Percentiles rank a stretch among this genome's conserved stretches.
phyloP scores from a whole-genome alignment of 2,113 vertebrate species.

The Myotis lucifugus region DNA sequence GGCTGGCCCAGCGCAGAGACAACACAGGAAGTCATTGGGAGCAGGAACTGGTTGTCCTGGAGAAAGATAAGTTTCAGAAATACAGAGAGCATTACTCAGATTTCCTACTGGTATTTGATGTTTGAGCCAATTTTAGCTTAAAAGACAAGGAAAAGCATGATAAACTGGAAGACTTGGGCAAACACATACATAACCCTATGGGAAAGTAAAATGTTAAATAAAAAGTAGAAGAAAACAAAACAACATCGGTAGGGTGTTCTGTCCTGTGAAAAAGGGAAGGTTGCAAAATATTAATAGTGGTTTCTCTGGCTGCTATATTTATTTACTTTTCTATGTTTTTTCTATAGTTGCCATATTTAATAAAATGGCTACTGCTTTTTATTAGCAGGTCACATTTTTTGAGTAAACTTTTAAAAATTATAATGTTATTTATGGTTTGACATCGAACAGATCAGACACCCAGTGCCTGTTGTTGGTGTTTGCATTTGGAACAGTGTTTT shows the following conservation, averaged over 20 bases:
- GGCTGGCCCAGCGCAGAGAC: background rate
- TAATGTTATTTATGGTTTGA: background rate
- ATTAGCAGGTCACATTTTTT: background rate
- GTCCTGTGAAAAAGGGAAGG: background rate
- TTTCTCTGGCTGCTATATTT: background rate
- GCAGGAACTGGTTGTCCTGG: background rate
- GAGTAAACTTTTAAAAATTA: background rate
- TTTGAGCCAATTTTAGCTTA: conserved; percentile 22
- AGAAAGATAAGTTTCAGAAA: conserved; percentile 24
- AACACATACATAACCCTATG: background rate
- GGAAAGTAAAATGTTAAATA: background rate
- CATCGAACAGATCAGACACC: background rate
- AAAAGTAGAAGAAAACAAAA: background rate
- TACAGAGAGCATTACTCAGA: background rate
- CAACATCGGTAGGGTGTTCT: background rate
- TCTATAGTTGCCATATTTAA: background rate
- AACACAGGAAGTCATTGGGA: background rate
- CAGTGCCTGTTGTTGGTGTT: background rate
- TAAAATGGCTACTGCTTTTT: background rate
- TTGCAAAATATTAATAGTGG: background rate
- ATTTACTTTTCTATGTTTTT: background rate
- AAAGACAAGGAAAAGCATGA: background rate
- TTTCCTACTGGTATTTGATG: background rate
- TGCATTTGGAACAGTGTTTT: background rate
- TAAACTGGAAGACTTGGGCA: background rate